Base-by-base conservation (phyloP, 1,140 invertebrate species). In the Thrips palmi region DNA sequence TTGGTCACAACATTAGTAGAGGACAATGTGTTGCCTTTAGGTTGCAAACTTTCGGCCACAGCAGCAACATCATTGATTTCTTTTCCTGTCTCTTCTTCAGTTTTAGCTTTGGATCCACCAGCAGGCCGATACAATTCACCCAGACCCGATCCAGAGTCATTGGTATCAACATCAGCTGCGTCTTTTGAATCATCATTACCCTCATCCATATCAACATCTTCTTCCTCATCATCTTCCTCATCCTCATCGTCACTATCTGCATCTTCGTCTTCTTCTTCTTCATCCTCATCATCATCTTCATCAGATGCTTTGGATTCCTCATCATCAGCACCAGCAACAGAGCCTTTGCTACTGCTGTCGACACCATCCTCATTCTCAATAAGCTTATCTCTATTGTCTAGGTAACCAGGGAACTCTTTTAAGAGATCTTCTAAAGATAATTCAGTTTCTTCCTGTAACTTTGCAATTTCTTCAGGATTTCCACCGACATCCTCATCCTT, bases 1-100 rank as follows among this genome's bases (percentile, higher is more conserved):
- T 78, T 79, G 4, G 91, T 97, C 18, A 81, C 88, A 42, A 97
- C 87, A 75, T 88, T 39, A 46, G 49, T 46, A 46, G 30, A 40
- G 8, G 39, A 34, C 15, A 32, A 47, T 4, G 92, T 97, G 53
- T 91, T 93, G 52, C 96, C 94, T 59, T 91, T 97, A 1, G 94
- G 94, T 62, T 98, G 92, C 51, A 98, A 80, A 54, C 87, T 85
- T 57, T 94, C 84, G 32, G 93, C 93, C 40, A 93, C 69, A 37
- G 85, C 85, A 30, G 93, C 88, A 33, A 91, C 91, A 60, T 93
- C 85, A 51, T 81, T 78, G 48, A 81, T 76, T 60, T 79, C 74
- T 50, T 74, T 63, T 18, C 64, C 60, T 37, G 65, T 63, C 65
- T 72, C 67, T 42, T 70, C 67, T 41, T 68, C 65, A 52, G 60